Evolutionary conservation across 2,113 vertebrate genomes (phyloP), one percentile per base, ranked within the genome.

Genomic region (Rhipidura dahli): DNA sequence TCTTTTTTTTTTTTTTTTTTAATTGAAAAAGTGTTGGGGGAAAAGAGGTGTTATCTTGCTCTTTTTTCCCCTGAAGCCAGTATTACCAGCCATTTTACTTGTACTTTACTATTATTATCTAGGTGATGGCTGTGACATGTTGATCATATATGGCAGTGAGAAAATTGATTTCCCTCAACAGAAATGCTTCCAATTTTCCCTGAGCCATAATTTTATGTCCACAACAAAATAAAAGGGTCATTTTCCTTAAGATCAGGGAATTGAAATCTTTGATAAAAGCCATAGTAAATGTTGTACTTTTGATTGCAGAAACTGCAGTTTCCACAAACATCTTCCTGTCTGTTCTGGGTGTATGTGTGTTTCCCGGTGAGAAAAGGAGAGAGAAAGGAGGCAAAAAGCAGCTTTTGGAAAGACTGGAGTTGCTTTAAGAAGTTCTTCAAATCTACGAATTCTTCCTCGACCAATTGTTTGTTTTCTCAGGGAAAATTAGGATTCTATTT

Each of bases 211-310:
- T 99, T 99, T 99, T 98, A 99, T 98, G 98, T 98, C 98, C 99
- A 99, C 99, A 99, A 99, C 99, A 99, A 99, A 99, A 99, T 99
- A 99, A 99, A 99, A 99, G 99, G 99, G 98, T 99, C 98, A 99
- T 99, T 99, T 99, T 98, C 98, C 98, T 97, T 97, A 97, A 98
- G 98, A 98, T 98, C 98, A 98, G 98, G 97, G 98, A 99, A 98
- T 98, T 98, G 98, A 99, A 99, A 99, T 99, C 98, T 98, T 98
- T 98, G 98, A 99, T 99, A 98, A 98, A 98, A 98, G 97, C 98
- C 98, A 97, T 81, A 98, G 98, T 98, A 99, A 99, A 99, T 97
- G 97, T 98, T 98, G 98, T 98, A 94, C 98, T 98, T 98, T 98
- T 98, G 98, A 98, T 98, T 98, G 98, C 28, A 91, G 98, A 98